Base-by-base conservation (phyloP, 1,140 invertebrate genomes). In the Eriosoma lanigerum region DNA sequence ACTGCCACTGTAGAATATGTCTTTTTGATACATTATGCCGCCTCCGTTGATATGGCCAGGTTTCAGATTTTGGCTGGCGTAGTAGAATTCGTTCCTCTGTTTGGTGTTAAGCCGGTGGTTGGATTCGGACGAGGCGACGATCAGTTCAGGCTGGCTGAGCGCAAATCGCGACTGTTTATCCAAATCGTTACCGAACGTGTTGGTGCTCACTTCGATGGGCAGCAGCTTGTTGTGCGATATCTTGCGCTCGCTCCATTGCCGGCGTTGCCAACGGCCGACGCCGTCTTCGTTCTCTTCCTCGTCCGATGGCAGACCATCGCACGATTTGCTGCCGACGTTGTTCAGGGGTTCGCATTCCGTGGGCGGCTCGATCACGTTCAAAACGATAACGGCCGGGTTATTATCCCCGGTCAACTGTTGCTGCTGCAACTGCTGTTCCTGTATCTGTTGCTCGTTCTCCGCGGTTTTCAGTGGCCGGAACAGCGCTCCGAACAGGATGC, bases 1-100 rank as follows among this genome's bases (percentile, higher is more conserved):
- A 83, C 92, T 94, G 80, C 93, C 93, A 83, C 92, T 92, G 85
- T 96, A 96, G 83, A 97, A 91, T 2, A 96, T 91, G 85, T 98
- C 95, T 62, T 92, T 93, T 29, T 94, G 87, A 84, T 93, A 90
- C 89, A 96, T 90, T n/a, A 94, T 90, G 26, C 93, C 68, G 15
- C 38, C 12, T 17, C 32, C 32, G 46, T 26, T 72, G 17, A 8
- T 38, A 38, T n/a, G 3, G 26, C 46, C 3, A n/a, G 52, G 58
- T 38, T 81, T 81, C 52, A 81, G 66, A n/a, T 32, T 78, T 21
- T 78, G 29, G 70, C 54, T 62, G 76, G 52, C 50, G 73, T 82
- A 13, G 72, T 38, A 78, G 32, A 60, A 3, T 0, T 78, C 32
- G 21, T 82, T 70, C 82, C 50, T 1, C 48, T 48, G 29, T 84